These are phyloP conservation scores for Siniperca chuatsi DNA, from an alignment of 2,113 vertebrate species.

Conservation along the genomic window DNA sequence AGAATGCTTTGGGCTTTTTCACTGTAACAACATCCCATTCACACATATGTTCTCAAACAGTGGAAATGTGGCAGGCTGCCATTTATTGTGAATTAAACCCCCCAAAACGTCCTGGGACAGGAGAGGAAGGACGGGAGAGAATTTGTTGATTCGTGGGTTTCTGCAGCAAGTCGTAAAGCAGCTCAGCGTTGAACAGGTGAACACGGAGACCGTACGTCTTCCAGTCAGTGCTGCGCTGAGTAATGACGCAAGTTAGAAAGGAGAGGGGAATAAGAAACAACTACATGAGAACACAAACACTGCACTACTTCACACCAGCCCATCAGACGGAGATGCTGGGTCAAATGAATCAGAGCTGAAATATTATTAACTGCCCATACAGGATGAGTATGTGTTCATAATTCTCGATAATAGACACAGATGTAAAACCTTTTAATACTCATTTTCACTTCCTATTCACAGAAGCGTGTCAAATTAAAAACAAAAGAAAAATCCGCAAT, in stretches of 20 bases:
- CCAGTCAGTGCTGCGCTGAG: slow-evolving; percentile 19
- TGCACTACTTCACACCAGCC: not conserved
- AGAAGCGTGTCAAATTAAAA: too few relatives aligned
- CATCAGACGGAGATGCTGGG: not conserved
- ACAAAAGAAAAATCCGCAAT: too few relatives aligned
- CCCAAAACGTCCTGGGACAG: not conserved
- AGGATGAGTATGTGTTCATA: not conserved
- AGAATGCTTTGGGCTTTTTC: too few relatives aligned
- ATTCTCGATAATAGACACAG: not conserved
- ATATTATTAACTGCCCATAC: not conserved
- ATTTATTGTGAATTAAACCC: not conserved
- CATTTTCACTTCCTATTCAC: too few relatives aligned
- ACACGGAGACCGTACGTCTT: slow-evolving; percentile 6
- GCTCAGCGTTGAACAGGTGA: slow-evolving; percentile 39
- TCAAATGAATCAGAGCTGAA: not conserved
- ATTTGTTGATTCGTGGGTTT: slow-evolving; percentile 22
- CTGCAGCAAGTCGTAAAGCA: not conserved
- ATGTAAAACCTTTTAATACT: too few relatives aligned
- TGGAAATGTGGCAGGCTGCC: not conserved
- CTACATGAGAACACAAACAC: not conserved
- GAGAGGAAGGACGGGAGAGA: not conserved
- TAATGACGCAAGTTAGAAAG: slow-evolving; percentile 27
- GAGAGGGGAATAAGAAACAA: not conserved
- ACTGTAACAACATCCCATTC: too few relatives aligned
- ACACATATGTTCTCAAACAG: too few relatives aligned